Base-by-base conservation (phyloP, 1,140 invertebrate genomes). In the Heliothis virescens region DNA sequence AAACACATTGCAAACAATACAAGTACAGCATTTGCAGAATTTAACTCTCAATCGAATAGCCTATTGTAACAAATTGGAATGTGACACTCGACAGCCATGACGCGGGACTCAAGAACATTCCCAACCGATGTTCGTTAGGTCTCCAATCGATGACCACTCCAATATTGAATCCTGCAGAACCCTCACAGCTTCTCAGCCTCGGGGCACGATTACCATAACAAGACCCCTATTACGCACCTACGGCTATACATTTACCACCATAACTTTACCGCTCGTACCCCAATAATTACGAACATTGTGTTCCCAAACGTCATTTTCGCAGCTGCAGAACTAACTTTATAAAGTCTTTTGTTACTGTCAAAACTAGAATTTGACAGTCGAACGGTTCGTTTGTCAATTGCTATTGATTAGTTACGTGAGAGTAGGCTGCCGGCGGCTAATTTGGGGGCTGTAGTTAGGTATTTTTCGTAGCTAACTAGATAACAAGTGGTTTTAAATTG, bases 401-500 rank as follows among this genome's bases (percentile, higher is more conserved):
- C 79, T 88, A 91, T 94, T 88, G 92, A 94, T 94, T 94, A 94
- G 83, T 83, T 83, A 86, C 88, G 87, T 85, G 77, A 82, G 80
- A 91, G 92, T 89, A 81, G 83, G 82, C 92, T 88, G 92, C 93
- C 92, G 76, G 74, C 63, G 92, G 93, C 92, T 88, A 93, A 89
- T 90, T 86, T 84, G 83, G 89, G 90, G 87, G 85, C 71, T 79
- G 84, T 69, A 86, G 86, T 86, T 92, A 91, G 88, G 90, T 92
- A 93, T 94, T 94, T 94, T 94, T 94, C 90, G 90, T 89, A 85
- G 80, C 91, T 94, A 94, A 94, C 92, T 94, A 94, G 91, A 93
- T 94, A 94, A 94, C 93, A 92, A 94, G 92, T 93, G 93, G 91
- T 91, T 94, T 92, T 87, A 93, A 94, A 94, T 94, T 93, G 89